Evolutionary conservation across 53 echinoderm and acorn worm genomes (phyloP).

Genomic region (Paracentrotus lividus): DNA sequence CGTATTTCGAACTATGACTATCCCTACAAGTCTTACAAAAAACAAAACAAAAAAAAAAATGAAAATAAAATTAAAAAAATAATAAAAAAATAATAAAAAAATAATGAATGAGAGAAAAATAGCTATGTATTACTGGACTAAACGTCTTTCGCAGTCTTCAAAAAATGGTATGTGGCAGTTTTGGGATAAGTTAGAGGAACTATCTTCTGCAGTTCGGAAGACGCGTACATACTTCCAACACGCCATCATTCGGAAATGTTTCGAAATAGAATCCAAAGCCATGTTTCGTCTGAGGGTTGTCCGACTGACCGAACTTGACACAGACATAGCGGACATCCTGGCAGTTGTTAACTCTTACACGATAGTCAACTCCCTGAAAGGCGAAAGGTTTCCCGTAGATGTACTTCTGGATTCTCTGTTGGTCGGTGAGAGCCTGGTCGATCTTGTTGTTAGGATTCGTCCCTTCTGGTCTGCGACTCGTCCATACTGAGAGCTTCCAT

Average conservation of each 20-base stretch:
- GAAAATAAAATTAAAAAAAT: not conserved
- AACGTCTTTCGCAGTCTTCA: not conserved
- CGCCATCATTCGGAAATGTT: not conserved
- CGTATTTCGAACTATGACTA: no score
- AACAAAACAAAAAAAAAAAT: not conserved
- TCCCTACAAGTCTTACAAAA: no score
- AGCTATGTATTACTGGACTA: not conserved
- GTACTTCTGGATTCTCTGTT: constrained; percentile 25
- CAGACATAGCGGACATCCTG: constrained; percentile 40
- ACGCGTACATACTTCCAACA: not conserved
- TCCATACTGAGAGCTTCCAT: constrained; percentile 55
- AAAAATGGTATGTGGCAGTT: not conserved
- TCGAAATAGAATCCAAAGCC: constrained; percentile 26
- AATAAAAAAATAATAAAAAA: not conserved
- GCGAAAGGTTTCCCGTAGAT: not conserved
- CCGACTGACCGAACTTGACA: constrained; percentile 48
- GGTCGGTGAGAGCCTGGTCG: not conserved
- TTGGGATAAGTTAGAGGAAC: not conserved
- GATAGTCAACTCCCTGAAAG: not conserved
- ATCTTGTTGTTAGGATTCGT: not conserved
- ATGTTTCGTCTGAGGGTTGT: constrained; percentile 15
- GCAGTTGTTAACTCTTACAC: not conserved
- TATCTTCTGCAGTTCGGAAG: constrained; percentile 36
- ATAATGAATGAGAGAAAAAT: not conserved
- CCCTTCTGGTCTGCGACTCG: constrained; percentile 40